These are phyloP conservation scores for Eristalis arbustorum DNA, from an alignment of 2,888 invertebrate species.

Conservation along the genomic window DNA sequence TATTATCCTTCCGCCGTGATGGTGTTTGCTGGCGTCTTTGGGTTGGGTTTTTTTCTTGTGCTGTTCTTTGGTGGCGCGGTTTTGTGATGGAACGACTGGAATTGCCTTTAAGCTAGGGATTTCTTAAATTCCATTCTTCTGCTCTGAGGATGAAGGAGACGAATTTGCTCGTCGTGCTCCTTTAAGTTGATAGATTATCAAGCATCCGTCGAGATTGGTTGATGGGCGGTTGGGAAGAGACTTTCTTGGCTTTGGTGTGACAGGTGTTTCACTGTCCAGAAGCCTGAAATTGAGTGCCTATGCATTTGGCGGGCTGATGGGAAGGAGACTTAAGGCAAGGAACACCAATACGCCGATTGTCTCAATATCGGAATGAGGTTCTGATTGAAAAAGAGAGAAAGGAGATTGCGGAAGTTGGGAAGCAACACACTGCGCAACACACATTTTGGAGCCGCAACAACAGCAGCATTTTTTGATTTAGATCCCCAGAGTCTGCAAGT, in stretches of 20 bases:
- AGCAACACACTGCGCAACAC: too few species aligned
- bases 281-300: neutral
- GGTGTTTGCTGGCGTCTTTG: neutral
- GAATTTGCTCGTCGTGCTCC: neutral
- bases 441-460: too few species aligned
- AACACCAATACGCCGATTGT: too few species aligned
- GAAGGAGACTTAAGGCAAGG: too few species aligned
- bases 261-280: neutral
- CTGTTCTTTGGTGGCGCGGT: neutral
- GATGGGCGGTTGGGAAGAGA: neutral
- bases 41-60: neutral
- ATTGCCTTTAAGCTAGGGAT: neutral
- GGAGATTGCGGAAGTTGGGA: too few species aligned
- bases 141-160: neutral
- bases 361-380: too few species aligned
- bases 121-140: neutral
- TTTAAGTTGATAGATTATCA: neutral
- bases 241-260: neutral
- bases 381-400: too few species aligned
- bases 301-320: neutral
- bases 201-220: neutral
- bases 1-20: slow-evolving; percentile 20
- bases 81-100: neutral
- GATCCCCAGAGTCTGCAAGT: too few species aligned
- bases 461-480: too few species aligned